A percentile compares a stretch with the other conserved stretches of the same genome.
These are phyloP conservation scores for Pseudorhiza aurosa DNA, from an alignment of 30 jellyfish, hydroid and myxozoan genomes.

Conservation along the genomic window DNA sequence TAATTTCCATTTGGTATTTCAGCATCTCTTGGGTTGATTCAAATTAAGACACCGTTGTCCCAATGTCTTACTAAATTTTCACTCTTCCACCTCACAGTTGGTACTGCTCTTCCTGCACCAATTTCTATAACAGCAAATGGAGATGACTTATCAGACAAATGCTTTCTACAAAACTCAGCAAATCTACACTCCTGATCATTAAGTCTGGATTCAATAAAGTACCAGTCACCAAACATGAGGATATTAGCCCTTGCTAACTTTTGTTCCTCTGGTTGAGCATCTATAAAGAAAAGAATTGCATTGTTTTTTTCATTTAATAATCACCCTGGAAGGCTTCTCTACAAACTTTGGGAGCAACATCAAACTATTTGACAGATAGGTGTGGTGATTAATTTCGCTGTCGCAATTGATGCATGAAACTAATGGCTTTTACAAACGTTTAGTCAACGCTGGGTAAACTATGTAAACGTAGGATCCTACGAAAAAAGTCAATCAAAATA, in stretches of 20 bases:
- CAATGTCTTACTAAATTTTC: constrained; percentile 35
- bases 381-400: too few species aligned
- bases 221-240: constrained; percentile 70
- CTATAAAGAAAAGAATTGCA: constrained; percentile 27
- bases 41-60: constrained; percentile 17
- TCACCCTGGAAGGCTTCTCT: too few species aligned
- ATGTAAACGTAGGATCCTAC: too few species aligned
- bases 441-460: too few species aligned
- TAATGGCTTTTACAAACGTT: too few species aligned
- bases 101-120: constrained; percentile 87
- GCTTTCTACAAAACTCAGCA: neutral
- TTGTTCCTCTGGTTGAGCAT: constrained; percentile 33
- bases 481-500: too few species aligned
- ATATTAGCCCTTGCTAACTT: constrained; percentile 73
- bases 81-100: constrained; percentile 73
- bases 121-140: constrained; percentile 76
- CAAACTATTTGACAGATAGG: too few species aligned
- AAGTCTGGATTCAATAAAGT: constrained; percentile 51
- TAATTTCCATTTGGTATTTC: constrained; percentile 46
- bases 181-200: constrained; percentile 38
- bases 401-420: too few species aligned
- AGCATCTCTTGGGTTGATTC: constrained; percentile 83
- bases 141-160: neutral
- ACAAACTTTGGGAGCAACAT: too few species aligned
- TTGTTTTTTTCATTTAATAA: too few species aligned